phyloP scores from a whole-genome alignment of 1,140 invertebrate genomes.

The Drosophila ficusphila region DNA sequence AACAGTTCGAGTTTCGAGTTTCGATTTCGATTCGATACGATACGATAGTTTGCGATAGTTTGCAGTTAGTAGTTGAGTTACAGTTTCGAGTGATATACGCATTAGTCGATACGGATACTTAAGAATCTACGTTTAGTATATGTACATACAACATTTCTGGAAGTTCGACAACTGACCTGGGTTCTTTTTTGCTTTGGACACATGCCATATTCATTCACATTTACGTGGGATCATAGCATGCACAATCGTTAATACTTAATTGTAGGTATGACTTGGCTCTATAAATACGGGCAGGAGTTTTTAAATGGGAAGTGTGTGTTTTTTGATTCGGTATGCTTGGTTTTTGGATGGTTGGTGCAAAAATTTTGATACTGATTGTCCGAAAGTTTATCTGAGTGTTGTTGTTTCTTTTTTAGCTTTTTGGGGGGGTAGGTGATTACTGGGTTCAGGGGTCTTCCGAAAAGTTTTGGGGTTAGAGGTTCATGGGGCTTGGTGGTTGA shows the following conservation, averaged over 20 bases:
- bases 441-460: slow-evolving; percentile 21
- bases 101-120: slow-evolving; percentile 47
- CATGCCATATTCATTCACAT: slow-evolving; percentile 59
- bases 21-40: slow-evolving; percentile 45
- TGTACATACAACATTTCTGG: slow-evolving; percentile 68
- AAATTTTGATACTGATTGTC: slow-evolving; percentile 79
- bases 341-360: slow-evolving; percentile 63
- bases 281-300: slow-evolving; percentile 52
- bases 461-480: neutral
- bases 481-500: too few species aligned
- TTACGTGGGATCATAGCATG: slow-evolving; percentile 38
- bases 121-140: slow-evolving; percentile 45
- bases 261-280: slow-evolving; percentile 44
- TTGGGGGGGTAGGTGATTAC: slow-evolving; percentile 12
- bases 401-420: neutral
- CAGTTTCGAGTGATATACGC: slow-evolving; percentile 59
- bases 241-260: slow-evolving; percentile 50
- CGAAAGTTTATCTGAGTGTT: slow-evolving; percentile 69
- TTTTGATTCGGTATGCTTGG: slow-evolving; percentile 34
- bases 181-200: slow-evolving; percentile 61
- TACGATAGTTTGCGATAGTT: slow-evolving; percentile 56
- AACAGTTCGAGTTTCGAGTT: slow-evolving; percentile 50
- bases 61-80: slow-evolving; percentile 76
- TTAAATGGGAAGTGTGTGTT: slow-evolving; percentile 66
- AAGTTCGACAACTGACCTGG: slow-evolving; percentile 80